These are phyloP conservation scores for Onychomys arenicola DNA, from an alignment of 2,797 vertebrate genomes.

Conservation along the genomic window DNA sequence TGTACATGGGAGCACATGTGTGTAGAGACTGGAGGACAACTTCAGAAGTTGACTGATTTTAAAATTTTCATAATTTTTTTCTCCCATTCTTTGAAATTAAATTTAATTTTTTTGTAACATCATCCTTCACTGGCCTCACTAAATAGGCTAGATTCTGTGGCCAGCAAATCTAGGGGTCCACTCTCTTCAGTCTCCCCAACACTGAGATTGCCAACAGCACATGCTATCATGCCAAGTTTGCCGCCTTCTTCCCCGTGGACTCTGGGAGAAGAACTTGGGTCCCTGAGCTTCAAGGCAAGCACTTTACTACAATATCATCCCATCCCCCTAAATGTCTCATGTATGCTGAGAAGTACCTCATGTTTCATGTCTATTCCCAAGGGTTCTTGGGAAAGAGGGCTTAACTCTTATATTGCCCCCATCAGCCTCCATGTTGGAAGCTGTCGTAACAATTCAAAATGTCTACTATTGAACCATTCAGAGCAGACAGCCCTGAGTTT, in stretches of 20 bases:
- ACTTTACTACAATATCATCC: neutral
- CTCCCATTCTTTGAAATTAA: neutral
- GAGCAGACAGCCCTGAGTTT: slow-evolving; percentile 24
- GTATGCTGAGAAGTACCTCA: neutral
- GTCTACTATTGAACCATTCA: neutral
- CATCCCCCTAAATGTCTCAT: no score
- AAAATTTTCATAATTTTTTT: neutral
- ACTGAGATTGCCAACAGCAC: neutral
- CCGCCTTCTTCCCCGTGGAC: no score
- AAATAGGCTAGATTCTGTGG: neutral
- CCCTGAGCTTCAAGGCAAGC: neutral
- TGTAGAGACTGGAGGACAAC: neutral
- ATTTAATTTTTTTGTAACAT: neutral
- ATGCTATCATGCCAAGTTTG: neutral
- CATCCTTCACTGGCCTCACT: neutral
- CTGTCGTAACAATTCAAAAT: slow-evolving; percentile 18
- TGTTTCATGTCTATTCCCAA: neutral
- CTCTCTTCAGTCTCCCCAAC: neutral
- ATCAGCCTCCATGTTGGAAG: neutral
- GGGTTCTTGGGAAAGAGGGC: neutral
- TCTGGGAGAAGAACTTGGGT: neutral
- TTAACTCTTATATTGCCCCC: neutral
- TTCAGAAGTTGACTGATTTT: neutral
- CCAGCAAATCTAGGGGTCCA: neutral
- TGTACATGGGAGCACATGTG: neutral